These are phyloP conservation scores for Pogonocherus hispidulus DNA, from an alignment of 2,888 invertebrate species.

Conservation along the genomic window DNA sequence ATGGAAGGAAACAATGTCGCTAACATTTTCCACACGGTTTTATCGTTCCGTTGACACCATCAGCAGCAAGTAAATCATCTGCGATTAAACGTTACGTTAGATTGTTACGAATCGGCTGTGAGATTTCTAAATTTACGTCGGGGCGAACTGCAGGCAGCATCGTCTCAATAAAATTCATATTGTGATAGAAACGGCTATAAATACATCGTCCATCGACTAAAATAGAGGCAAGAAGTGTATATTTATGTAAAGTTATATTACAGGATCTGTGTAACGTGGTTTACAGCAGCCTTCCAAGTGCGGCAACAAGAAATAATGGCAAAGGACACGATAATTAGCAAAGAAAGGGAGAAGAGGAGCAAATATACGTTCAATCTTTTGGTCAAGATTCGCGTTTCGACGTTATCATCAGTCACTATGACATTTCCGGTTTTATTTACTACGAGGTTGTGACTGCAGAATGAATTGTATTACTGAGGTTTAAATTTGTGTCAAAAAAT, in stretches of 20 bases:
- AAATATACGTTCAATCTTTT: too few species aligned
- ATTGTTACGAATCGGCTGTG: too few species aligned
- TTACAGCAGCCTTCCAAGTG: too few species aligned
- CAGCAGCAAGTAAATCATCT: background rate
- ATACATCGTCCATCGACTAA: conserved; percentile 34
- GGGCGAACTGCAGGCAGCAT: conserved; percentile 14
- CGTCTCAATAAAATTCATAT: conserved; percentile 32
- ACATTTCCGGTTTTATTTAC: too few species aligned
- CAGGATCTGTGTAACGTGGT: too few species aligned
- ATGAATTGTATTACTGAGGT: too few species aligned
- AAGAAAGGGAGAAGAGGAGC: too few species aligned
- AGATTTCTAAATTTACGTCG: conserved; percentile 4
- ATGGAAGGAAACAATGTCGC: background rate
- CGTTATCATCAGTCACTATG: too few species aligned
- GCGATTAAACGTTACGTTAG: background rate
- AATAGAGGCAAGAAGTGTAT: conserved; percentile 40
- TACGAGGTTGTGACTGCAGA: too few species aligned
- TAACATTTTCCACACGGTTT: background rate
- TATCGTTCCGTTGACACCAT: background rate
- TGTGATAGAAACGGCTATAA: conserved; percentile 39
- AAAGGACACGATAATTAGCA: too few species aligned
- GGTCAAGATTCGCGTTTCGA: too few species aligned
- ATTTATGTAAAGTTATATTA: conserved; percentile 38
- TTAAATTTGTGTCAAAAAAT: background rate
- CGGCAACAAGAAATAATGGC: too few species aligned